These are phyloP conservation scores for Eurytemora carolleeae DNA, from an alignment of 1,140 invertebrate genomes.

Conservation along the genomic window DNA sequence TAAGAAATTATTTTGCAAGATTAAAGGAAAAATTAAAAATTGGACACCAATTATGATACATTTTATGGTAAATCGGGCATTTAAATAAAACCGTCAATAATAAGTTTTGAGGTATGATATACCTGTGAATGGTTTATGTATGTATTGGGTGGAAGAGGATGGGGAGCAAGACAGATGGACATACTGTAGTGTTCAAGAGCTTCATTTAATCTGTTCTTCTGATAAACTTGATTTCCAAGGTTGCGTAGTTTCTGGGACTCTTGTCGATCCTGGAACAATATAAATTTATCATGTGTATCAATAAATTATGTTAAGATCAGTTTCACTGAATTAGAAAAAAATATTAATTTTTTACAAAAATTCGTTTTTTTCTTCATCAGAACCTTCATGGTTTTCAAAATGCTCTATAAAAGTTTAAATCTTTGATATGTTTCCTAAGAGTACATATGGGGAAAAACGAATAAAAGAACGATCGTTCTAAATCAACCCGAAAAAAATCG, in stretches of 20 bases:
- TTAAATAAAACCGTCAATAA: too few species aligned
- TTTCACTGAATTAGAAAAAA: neutral
- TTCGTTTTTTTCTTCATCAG: conserved; percentile 2
- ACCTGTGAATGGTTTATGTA: neutral
- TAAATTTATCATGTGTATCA: neutral
- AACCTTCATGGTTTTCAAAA: too few species aligned
- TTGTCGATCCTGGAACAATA: conserved; percentile 1
- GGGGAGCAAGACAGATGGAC: conserved; percentile 13
- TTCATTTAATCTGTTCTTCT: conserved; percentile 8
- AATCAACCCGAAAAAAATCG: too few species aligned
- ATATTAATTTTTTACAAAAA: neutral
- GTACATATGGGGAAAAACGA: too few species aligned
- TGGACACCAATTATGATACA: too few species aligned
- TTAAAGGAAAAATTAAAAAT: too few species aligned
- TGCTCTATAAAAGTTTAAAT: too few species aligned
- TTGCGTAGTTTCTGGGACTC: conserved; percentile 7
- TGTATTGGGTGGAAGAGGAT: conserved; percentile 10
- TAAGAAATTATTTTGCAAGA: too few species aligned
- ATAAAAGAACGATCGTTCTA: too few species aligned
- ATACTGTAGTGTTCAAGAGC: conserved; percentile 10
- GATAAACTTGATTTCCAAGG: conserved; percentile 11
- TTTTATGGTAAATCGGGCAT: too few species aligned
- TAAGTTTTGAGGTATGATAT: too few species aligned
- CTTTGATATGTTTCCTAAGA: too few species aligned
- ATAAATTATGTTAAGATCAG: neutral